Evolutionary conservation across 2,888 invertebrate species (phyloP).

Genomic region (Labia minor): DNA sequence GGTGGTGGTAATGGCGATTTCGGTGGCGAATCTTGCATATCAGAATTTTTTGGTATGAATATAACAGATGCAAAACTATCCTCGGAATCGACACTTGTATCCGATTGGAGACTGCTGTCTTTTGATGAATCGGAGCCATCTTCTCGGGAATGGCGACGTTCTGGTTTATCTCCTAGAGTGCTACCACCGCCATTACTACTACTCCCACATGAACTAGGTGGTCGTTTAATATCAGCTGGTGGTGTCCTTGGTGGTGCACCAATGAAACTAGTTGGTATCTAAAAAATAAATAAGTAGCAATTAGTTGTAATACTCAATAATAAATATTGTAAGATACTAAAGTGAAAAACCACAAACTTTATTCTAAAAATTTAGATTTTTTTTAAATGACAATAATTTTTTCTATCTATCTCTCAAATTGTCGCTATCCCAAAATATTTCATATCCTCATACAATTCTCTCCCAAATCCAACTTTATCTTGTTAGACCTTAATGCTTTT

Average conservation of each 20-base stretch:
- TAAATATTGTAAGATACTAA: no score
- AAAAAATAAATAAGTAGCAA: conserved; percentile 24
- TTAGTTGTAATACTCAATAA: no score
- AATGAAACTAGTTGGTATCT: conserved; percentile 20
- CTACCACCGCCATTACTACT: conserved; percentile 1
- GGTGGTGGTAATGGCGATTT: conserved; percentile 29
- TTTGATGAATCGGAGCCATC: conserved; percentile 57
- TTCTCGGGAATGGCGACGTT: conserved; percentile 69
- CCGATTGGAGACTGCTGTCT: conserved; percentile 72
- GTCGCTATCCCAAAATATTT: no score
- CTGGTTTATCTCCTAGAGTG: conserved; percentile 38
- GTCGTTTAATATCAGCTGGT: conserved; percentile 21
- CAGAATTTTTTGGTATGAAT: conserved; percentile 69
- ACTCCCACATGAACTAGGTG: conserved; percentile 17
- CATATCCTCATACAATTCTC: no score
- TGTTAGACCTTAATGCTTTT: no score
- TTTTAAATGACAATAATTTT: no score
- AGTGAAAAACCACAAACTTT: no score
- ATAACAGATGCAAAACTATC: conserved; percentile 90
- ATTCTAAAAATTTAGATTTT: no score
- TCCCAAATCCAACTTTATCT: no score
- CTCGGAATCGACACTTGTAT: conserved; percentile 87
- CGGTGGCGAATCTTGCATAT: conserved; percentile 31
- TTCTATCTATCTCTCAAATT: no score
- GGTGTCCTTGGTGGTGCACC: conserved; percentile 23